phyloP scores from a whole-genome alignment of 2,888 invertebrate species.

The Sepiola atlantica region DNA sequence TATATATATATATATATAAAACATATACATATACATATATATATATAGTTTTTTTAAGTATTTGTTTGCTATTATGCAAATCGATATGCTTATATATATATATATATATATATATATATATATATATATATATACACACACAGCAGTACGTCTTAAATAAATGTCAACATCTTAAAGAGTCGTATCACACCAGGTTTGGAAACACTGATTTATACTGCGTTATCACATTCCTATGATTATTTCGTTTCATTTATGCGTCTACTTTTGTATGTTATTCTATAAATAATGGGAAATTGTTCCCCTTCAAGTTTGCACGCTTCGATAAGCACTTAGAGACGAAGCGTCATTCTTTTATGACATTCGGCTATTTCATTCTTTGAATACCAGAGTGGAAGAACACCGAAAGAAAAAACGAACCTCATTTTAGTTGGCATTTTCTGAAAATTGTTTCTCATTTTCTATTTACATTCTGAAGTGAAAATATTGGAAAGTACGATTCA shows the following conservation, averaged over 20 bases:
- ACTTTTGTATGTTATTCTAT: not conserved
- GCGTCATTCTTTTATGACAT: not conserved
- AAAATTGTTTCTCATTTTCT: not conserved
- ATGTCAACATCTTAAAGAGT: no score
- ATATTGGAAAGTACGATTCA: not conserved
- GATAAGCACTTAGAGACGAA: not conserved
- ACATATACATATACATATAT: no score
- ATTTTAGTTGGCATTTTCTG: not conserved
- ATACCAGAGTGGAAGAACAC: not conserved
- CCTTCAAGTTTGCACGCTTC: not conserved
- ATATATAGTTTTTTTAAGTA: no score
- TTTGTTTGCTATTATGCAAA: no score
- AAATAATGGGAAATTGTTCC: not conserved
- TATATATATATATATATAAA: no score
- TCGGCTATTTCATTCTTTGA: not conserved
- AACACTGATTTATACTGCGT: not conserved
- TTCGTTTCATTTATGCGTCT: not conserved
- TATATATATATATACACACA: no score
- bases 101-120: no score
- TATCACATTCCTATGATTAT: not conserved
- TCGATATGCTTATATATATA: no score
- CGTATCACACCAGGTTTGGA: no score
- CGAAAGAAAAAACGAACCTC: not conserved
- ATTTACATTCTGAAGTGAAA: not conserved
- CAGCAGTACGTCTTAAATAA: no score